Evolutionary conservation across 2,888 invertebrate genomes (phyloP), one percentile per base, ranked within the genome.

Genomic region (Lasioglossum lativentre): DNA sequence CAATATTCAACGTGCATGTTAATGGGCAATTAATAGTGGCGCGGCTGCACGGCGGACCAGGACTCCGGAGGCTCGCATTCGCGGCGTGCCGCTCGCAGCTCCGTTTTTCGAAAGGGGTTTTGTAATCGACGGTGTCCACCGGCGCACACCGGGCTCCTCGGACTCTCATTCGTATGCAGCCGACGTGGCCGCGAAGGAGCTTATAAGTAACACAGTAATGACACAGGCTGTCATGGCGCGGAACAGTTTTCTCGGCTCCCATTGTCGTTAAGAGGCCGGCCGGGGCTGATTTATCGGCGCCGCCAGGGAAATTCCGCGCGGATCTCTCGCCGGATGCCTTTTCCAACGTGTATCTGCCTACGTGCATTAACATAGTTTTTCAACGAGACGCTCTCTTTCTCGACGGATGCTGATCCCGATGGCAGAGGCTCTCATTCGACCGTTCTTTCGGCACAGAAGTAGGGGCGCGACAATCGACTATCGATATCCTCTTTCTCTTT

Each of bases 131-230:
- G 47, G 80, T 83, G 78, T 83, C 56, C 72, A 66, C 63, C 59
- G 76, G 66, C 34, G 23, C 42, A 8, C n/a, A 59, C 66, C 68
- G 52, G 38, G 23, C 34, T 30, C 5, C 23, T 34, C 42, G 84
- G 76, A 40, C 19, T 34, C 90, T 91, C 90, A 91, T 93, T 93
- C 80, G 91, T 93, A 93, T 93, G 93, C 93, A 85, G 86, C 75
- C 73, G 86, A 87, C 92, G 94, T 90, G 82, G 83, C 74, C 89
- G 87, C 90, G 90, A 87, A 88, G 91, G 86, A 91, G 93, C 93
- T 92, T 93, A 93, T 93, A 92, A 93, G 93, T 93, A 93, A 93
- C 92, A 83, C 91, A 91, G 93, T 93, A 94, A 93, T 94, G 94
- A 94, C 93, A 92, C 89, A 91, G 89, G 89, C 93, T 92, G 94